These are phyloP conservation scores for Calyptommatus sinebrachiatus DNA, from an alignment of 2,113 vertebrate genomes.

Conservation along the genomic window DNA sequence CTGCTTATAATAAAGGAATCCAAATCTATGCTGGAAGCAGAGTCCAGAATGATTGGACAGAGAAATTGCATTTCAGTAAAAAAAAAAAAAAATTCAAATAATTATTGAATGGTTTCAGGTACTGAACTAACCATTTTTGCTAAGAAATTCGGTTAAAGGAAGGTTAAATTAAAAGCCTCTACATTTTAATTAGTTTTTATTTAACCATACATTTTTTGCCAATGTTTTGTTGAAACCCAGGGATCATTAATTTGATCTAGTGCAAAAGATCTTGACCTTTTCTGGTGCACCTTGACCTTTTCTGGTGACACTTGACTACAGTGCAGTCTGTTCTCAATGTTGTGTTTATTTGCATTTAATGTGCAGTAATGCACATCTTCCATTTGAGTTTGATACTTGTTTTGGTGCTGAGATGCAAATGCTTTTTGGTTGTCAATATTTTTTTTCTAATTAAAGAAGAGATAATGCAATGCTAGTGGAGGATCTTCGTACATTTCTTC, in stretches of 20 bases:
- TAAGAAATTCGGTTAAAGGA: background rate
- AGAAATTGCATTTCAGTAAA: slow-evolving; percentile 1
- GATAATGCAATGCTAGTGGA: slow-evolving; percentile 42
- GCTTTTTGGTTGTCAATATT: slow-evolving; percentile 53
- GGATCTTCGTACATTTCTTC: slow-evolving; percentile 56
- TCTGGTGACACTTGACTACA: background rate
- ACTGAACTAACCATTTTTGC: background rate
- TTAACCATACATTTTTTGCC: slow-evolving; percentile 11
- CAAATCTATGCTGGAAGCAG: background rate
- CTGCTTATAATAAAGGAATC: background rate
- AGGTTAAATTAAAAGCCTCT: slow-evolving; percentile 21
- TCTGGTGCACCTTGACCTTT: background rate
- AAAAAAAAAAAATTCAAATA: too few relatives aligned
- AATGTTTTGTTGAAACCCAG: background rate
- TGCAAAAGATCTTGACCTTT: background rate
- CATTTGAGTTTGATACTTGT: slow-evolving; percentile 41
- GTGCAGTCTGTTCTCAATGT: slow-evolving; percentile 13
- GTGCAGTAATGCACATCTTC: slow-evolving; percentile 39
- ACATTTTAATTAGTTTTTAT: background rate
- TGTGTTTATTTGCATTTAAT: background rate
- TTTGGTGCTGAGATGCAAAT: slow-evolving; percentile 30
- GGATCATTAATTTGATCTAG: background rate
- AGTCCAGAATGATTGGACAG: background rate
- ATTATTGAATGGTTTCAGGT: background rate
- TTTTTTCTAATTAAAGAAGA: slow-evolving; percentile 65